phyloP scores from a whole-genome alignment of 2,113 vertebrate genomes.

The Actenoides hombroni region DNA sequence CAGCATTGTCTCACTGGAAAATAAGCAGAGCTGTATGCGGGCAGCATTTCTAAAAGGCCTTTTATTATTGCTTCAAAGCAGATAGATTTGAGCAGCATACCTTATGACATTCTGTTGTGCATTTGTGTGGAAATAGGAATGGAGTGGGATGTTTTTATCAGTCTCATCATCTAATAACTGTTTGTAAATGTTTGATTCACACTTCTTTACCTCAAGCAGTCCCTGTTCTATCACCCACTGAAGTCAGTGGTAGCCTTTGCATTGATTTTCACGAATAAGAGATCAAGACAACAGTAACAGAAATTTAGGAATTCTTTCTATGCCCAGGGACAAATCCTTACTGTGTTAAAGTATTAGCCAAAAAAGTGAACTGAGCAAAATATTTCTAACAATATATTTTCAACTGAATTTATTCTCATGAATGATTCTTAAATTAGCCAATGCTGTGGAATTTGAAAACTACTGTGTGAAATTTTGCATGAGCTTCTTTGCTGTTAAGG shows the following conservation, averaged over 20 bases:
- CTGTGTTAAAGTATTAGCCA: background rate
- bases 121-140: constrained; percentile 10
- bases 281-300: background rate
- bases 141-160: background rate
- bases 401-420: background rate
- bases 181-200: constrained; percentile 17
- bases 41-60: background rate
- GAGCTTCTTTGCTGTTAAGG: background rate
- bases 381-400: background rate
- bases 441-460: background rate
- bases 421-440: background rate
- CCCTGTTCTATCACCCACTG: background rate
- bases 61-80: constrained; percentile 15
- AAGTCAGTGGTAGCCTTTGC: background rate
- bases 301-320: background rate
- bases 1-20: background rate
- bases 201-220: background rate
- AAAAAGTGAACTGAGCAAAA: background rate
- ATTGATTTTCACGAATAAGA: background rate
- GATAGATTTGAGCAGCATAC: constrained; percentile 14
- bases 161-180: constrained; percentile 21
- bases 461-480: background rate
- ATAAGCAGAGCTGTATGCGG: background rate
- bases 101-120: background rate
- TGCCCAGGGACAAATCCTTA: background rate